Base-by-base conservation (phyloP, 2,797 vertebrate species). In the Calcarius lapponicus region DNA sequence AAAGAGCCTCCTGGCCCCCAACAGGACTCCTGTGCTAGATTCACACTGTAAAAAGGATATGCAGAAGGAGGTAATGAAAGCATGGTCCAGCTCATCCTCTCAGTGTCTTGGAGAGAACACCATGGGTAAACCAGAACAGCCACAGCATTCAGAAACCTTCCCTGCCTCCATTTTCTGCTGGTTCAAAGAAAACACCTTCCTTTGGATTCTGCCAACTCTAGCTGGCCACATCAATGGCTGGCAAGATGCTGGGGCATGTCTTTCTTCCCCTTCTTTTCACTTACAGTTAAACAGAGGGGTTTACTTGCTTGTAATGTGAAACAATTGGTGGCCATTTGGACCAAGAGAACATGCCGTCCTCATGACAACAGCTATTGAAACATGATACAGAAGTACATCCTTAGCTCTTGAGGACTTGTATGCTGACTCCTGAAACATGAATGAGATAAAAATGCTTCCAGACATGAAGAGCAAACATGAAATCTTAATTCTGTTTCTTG, bases 231-330 rank as follows among this genome's bases (percentile, higher is more conserved):
- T 38, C 12, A 60, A 54, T 56, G 36, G 4, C 67, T 51, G 14
- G 7, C 24, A 60, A 60, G 22, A 29, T 45, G 18, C 56, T 6
- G 60, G 9, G 14, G 10, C 26, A 28, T 6, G 28, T 54, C 29
- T 90, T 62, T 20, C 32, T 67, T 6, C 3, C 28, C 11, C 10
- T 57, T 66, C 7, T 42, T 82, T 67, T 64, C 29, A 32, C 13
- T 65, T 34, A 26, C 0, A 71, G 12, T 18, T 50, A 31, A 43
- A 28, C 0, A 2, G 24, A 26, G 7, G 24, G 42, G 10, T 45
- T 62, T n/a, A 60, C 20, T 26, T 54, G 3, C 38, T 85, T 84
- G 34, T 9, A 11, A 36, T 26, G 13, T 48, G 47, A 48, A 9
- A 24, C 16, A 48, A 18, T 15, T 38, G 29, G 11, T 32, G 56